These are phyloP conservation scores for Heliconius eleuchia DNA, from an alignment of 1,140 invertebrate genomes.

Conservation along the genomic window DNA sequence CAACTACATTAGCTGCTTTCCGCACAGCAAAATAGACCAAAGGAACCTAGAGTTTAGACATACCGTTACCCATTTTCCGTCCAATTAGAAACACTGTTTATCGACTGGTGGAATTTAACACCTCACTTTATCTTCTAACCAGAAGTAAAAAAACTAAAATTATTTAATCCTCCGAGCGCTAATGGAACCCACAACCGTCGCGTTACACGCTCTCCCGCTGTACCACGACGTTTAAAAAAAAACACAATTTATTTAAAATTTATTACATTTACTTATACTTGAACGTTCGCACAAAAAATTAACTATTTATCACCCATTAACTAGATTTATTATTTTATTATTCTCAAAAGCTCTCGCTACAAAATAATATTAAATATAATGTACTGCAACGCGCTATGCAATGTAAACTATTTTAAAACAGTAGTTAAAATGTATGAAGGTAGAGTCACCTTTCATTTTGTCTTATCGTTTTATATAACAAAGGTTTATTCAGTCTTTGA, in stretches of 20 bases:
- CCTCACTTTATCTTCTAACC: too few species aligned
- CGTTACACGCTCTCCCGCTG: too few species aligned
- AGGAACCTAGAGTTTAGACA: too few species aligned
- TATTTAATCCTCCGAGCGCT: too few species aligned
- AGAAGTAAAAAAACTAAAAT: too few species aligned
- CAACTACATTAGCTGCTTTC: too few species aligned
- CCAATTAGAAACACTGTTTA: too few species aligned
- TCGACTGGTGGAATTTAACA: too few species aligned
- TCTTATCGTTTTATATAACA: neutral
- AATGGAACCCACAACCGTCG: too few species aligned
- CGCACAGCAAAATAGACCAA: too few species aligned
- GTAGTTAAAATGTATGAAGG: neutral
- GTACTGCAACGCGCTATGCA: conserved; percentile 6
- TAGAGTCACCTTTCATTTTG: neutral
- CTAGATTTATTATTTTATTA: conserved; percentile 10
- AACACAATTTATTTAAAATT: neutral
- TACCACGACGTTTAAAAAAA: neutral
- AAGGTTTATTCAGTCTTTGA: too few species aligned
- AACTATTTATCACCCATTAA: conserved; percentile 3
- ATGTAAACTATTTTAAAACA: conserved; percentile 9
- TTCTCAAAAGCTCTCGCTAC: conserved; percentile 9
- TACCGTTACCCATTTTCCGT: too few species aligned
- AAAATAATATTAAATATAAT: conserved; percentile 7
- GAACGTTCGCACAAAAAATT: neutral
- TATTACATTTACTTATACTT: neutral